Evolutionary conservation across 64 coral and sea anemone species (phyloP), one percentile per base, ranked within the genome.

Genomic region (Actinia equina): DNA sequence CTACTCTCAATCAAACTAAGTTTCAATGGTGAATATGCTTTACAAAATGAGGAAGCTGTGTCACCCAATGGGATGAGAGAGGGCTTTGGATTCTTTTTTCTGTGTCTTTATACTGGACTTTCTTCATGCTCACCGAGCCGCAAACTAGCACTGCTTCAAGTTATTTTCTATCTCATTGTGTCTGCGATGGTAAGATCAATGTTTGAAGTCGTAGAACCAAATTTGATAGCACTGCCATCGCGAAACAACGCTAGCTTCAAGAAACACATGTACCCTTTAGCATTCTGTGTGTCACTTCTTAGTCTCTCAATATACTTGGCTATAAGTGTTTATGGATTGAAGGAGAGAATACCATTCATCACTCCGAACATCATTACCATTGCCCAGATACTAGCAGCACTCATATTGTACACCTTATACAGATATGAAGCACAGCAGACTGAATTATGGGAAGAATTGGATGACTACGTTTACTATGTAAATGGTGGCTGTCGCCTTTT

Each of bases 291-390:
- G 19, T 59, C 61, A 0, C 87, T 98, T 11, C 87, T 98, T 19
- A 58, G 89, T 2, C 49, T 91, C 17, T 94, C 95, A 55, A 86
- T 98, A n/a, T 98, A 90, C 55, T 52, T 98, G 78, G 95, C 95
- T 26, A 78, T 98, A 7, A 98, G 93, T 80, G 93, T 98, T 30
- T 98, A 98, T 41, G 88, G 80, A 0, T 60, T 98, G 46, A 98
- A 98, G 80, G 95, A 98, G 14, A 91, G 93, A 51, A 98, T 98
- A 71, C 95, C 95, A 5, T 98, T 98, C 42, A 94, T 98, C 13
- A 98, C 95, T 52, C 95, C 95, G 58, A 98, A 98, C 85, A 86
- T 98, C n/a, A 98, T 98, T 23, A 98, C 95, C 43, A 98, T 98
- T 70, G 95, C 92, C 83, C 95, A 98, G 49, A 94, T 98, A 76